These are phyloP conservation scores for Macrosiphum euphorbiae DNA, from an alignment of 2,888 invertebrate species.

Conservation along the genomic window DNA sequence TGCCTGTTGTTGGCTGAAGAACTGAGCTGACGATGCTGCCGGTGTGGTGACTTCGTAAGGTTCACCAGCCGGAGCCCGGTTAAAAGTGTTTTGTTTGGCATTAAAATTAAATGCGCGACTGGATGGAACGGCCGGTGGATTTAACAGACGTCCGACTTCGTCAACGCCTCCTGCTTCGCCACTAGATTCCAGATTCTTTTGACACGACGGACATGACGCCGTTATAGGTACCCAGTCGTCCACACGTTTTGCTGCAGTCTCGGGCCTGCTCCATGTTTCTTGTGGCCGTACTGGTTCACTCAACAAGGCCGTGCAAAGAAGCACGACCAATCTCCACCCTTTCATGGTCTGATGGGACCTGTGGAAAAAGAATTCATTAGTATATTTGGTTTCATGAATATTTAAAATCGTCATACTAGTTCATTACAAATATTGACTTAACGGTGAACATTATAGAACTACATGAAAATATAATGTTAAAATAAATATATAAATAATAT, in stretches of 20 bases:
- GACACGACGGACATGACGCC: conserved; percentile 70
- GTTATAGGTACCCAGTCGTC: conserved; percentile 75
- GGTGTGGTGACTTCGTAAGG: conserved; percentile 54
- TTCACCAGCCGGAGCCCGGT: conserved; percentile 39
- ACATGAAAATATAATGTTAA: background rate
- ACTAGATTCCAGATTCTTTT: conserved; percentile 65
- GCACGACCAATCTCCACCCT: conserved; percentile 62
- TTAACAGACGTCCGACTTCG: conserved; percentile 61
- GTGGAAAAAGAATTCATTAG: background rate
- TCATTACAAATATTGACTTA: background rate
- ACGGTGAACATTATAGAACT: background rate
- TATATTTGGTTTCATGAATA: background rate
- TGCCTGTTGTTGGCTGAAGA: conserved; percentile 67
- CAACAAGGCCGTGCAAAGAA: conserved; percentile 56
- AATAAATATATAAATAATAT: background rate
- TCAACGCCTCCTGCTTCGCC: conserved; percentile 20
- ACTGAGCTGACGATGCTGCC: conserved; percentile 67
- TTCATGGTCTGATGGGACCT: conserved; percentile 46
- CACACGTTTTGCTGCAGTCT: conserved; percentile 65
- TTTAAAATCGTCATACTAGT: background rate
- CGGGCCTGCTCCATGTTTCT: conserved; percentile 67
- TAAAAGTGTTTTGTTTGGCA: conserved; percentile 46
- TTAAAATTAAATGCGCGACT: conserved; percentile 60
- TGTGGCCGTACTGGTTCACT: conserved; percentile 29
- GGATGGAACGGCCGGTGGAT: conserved; percentile 67